Base-by-base conservation (phyloP, 2,797 vertebrate species). In the Setipinna tenuifilis region DNA sequence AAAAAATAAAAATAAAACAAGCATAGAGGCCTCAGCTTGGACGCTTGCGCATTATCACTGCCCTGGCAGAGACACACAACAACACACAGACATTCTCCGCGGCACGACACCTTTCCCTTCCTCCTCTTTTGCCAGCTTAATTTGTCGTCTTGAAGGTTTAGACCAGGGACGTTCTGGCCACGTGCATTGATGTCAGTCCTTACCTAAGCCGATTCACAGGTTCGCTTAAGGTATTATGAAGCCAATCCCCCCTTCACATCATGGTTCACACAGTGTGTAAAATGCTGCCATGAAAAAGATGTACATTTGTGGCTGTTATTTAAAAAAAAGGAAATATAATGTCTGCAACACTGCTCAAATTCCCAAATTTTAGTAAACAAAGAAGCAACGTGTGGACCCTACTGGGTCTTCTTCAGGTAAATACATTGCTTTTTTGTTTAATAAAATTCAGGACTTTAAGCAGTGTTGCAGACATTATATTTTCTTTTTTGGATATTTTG, bases 141-240 rank as follows among this genome's bases (percentile, higher is more conserved):
- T 87, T 87, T 89, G 88, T 87, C 85, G 61, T 85, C 83, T 82
- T 87, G 11, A 87, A 87, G 85, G 85, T 86, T 86, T 61, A 86
- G 88, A 85, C 88, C 85, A 78, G 85, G 87, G 88, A 83, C 84
- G 80, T 82, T 82, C 75, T 2, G 71, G 35, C 71, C 19, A 61
- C 75, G 44, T 48, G 84, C 61, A 84, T 31, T 87, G 83, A 87
- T 89, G 82, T 83, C 86, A 50, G 75, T 85, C 82, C 46, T 87
- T 86, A 78, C 88, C 86, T 83, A 85, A 46, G 85, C 86, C 83
- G 35, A 87, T 83, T 71, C 86, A 84, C 71, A 78, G 71, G 71
- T 44, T 19, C 35, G 12, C 25, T 71, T 16, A 28, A 71, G 17
- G 28, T 14, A 35, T 71, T 31, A 71, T 71, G 14, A 31, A 28